Conservation (phyloP, 37 sponge, comb jelly and placozoan genomes). For the Oscarella lobularis region DNA sequence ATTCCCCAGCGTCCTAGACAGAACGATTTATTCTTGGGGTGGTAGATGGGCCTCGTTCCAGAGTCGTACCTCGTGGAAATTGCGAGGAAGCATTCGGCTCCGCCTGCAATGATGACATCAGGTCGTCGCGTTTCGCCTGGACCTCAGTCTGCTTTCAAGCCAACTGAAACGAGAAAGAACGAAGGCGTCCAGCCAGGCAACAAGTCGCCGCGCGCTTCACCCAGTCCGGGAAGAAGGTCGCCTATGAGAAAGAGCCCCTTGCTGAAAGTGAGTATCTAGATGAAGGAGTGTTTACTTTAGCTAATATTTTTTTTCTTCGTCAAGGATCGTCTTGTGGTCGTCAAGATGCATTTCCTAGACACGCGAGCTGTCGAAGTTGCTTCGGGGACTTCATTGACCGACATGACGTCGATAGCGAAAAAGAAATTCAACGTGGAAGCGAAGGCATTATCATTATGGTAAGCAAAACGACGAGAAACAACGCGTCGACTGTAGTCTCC, state of each 20-base stretch:
- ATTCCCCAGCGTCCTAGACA: too few species aligned
- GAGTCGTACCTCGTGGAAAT: too few species aligned
- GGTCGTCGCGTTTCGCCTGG: too few species aligned
- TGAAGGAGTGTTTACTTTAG: too few species aligned
- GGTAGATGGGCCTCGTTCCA: background rate
- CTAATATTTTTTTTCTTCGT: too few species aligned
- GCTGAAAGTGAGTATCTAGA: too few species aligned
- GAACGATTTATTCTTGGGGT: background rate
- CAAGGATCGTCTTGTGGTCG: constrained; percentile 32
- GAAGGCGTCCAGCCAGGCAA: too few species aligned
- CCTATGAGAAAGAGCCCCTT: too few species aligned
- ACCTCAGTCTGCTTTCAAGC: too few species aligned
- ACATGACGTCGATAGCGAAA: constrained; percentile 28
- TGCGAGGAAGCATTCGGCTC: too few species aligned
- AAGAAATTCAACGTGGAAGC: constrained; percentile 41
- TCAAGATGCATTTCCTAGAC: constrained; percentile 76
- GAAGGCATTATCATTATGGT: constrained; percentile 51
- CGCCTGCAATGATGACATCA: too few species aligned
- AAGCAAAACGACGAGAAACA: background rate
- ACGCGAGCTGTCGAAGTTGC: constrained; percentile 53
- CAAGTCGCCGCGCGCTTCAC: constrained; percentile 6
- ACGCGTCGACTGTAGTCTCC: background rate
- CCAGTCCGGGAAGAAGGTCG: background rate
- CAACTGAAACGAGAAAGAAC: too few species aligned
- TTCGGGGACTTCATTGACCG: constrained; percentile 10